These are phyloP conservation scores for Thalpophila matura DNA, from an alignment of 2,888 invertebrate genomes.

Conservation along the genomic window DNA sequence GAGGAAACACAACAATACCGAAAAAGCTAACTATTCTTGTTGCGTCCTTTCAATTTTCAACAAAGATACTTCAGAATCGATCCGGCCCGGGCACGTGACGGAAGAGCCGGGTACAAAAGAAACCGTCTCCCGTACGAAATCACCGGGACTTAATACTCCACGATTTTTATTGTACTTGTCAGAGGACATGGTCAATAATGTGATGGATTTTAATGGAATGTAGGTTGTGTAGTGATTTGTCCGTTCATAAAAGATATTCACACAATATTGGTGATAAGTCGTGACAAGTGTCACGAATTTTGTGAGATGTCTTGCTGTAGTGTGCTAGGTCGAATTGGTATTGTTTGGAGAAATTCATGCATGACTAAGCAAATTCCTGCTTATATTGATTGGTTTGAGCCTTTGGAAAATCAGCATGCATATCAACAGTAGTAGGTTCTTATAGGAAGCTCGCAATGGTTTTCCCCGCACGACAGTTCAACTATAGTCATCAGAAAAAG, in stretches of 20 bases:
- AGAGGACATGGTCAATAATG: slow-evolving; percentile 40
- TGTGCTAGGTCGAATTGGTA: slow-evolving; percentile 16
- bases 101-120: slow-evolving; percentile 36
- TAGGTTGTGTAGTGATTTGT: neutral
- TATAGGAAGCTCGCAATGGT: neutral
- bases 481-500: neutral
- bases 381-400: slow-evolving; percentile 25
- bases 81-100: slow-evolving; percentile 40
- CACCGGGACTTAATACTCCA: slow-evolving; percentile 34
- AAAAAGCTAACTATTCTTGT: slow-evolving; percentile 43
- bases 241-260: too few species aligned
- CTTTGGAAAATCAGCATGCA: slow-evolving; percentile 30
- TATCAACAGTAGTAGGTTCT: neutral
- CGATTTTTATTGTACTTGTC: slow-evolving; percentile 41
- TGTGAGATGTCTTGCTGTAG: neutral
- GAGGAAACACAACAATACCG: slow-evolving; percentile 28
- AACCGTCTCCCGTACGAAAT: slow-evolving; percentile 30
- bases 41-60: slow-evolving; percentile 42
- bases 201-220: slow-evolving; percentile 35
- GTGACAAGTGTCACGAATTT: neutral
- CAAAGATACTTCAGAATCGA: slow-evolving; percentile 47
- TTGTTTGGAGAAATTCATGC: slow-evolving; percentile 30
- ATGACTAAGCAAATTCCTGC: slow-evolving; percentile 23
- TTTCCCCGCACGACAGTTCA: neutral
- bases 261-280: neutral